Percentiles rank a stretch among this genome's conserved stretches.
phyloP scores from a whole-genome alignment of 1,140 invertebrate genomes.

The Caenorhabditis briggsae region DNA sequence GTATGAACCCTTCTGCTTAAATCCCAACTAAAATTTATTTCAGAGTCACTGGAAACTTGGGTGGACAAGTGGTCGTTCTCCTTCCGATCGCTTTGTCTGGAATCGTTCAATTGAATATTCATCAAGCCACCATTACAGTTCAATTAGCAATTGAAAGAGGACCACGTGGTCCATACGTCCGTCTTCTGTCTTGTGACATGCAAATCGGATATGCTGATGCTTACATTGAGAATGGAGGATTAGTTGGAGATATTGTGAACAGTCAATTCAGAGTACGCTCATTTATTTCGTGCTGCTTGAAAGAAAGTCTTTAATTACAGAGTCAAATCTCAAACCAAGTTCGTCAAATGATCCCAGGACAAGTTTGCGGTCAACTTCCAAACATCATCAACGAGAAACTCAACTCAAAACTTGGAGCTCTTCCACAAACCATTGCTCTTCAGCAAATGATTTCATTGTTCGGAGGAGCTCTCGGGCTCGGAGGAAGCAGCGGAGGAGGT shows the following conservation, averaged over 20 bases:
- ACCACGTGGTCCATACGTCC: constrained; percentile 68
- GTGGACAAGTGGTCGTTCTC: constrained; percentile 75
- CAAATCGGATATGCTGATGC: constrained; percentile 75
- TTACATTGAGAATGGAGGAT: constrained; percentile 77
- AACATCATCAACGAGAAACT: constrained; percentile 72
- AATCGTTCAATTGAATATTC: constrained; percentile 76
- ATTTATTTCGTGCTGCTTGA: neutral
- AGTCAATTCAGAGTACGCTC: constrained; percentile 73
- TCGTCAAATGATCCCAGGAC: constrained; percentile 71
- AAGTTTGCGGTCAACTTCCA: constrained; percentile 72
- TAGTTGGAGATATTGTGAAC: constrained; percentile 77
- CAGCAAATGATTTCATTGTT: constrained; percentile 70
- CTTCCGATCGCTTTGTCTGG: constrained; percentile 74
- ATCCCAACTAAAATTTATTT: neutral
- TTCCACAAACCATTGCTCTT: constrained; percentile 74
- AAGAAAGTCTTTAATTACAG: constrained; percentile 59
- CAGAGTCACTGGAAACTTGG: constrained; percentile 77
- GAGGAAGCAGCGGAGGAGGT: constrained; percentile 15
- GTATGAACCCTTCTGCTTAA: constrained; percentile 61
- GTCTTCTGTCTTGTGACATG: constrained; percentile 69
- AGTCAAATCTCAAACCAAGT: constrained; percentile 71
- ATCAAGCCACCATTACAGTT: constrained; percentile 73
- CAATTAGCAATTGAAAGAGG: constrained; percentile 70
- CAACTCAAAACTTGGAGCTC: constrained; percentile 71
- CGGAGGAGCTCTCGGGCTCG: constrained; percentile 61